Conservation (phyloP, 2,888 invertebrate species). For the Strigamia maritima region DNA sequence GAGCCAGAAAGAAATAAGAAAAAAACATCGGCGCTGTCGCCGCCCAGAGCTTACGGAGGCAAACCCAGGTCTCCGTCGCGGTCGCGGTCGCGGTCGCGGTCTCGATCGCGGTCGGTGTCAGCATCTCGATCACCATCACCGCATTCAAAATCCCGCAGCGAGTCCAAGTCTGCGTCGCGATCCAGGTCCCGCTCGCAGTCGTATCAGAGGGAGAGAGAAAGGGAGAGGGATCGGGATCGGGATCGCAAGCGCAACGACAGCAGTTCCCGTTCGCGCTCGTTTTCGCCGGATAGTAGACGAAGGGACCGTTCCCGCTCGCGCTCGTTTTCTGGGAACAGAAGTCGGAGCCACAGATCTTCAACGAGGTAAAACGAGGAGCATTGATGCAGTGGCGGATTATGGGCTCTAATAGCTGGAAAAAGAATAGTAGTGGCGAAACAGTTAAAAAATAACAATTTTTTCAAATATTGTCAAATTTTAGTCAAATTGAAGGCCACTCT, state of each 20-base stretch:
- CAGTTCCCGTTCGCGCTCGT: conserved; percentile 25
- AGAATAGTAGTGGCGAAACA: no score
- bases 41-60: not conserved
- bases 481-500: no score
- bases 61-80: not conserved
- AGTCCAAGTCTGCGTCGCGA: conserved; percentile 23
- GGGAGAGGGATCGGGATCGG: not conserved
- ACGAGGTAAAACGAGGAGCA: not conserved
- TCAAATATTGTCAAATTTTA: no score
- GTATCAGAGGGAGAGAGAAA: not conserved
- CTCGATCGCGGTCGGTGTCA: not conserved
- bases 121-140: not conserved
- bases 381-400: no score
- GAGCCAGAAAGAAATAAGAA: not conserved
- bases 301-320: conserved; percentile 58
- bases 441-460: no score
- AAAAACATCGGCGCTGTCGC: not conserved
- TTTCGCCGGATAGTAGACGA: conserved; percentile 24
- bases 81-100: not conserved
- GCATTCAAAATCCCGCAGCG: not conserved
- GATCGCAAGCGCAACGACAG: not conserved
- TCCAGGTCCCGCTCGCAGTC: conserved; percentile 31
- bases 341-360: not conserved
- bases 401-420: no score
- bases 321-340: conserved; percentile 21